Evolutionary conservation across 2,113 vertebrate species (phyloP).

Genomic region (Gopherus flavomarginatus): DNA sequence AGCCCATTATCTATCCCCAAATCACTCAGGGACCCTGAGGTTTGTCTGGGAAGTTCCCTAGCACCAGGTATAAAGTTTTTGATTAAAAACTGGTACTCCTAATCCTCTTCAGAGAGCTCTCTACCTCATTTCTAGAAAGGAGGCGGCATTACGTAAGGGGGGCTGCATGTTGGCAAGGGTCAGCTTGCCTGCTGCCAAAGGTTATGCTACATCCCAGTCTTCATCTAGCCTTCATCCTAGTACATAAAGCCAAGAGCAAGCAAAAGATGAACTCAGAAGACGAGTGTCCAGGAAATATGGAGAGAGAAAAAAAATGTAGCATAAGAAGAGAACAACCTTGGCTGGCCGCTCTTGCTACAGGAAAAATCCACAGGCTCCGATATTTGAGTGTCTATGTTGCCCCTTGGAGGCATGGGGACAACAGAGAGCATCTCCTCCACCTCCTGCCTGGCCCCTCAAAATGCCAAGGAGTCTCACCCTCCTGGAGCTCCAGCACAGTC

Average conservation of each 20-base stretch:
- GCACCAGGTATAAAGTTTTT: not conserved
- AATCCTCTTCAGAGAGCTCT: not conserved
- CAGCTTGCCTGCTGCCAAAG: not conserved
- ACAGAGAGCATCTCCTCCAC: not conserved
- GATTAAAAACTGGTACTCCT: not conserved
- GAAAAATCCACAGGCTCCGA: conserved; percentile 11
- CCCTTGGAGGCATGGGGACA: not conserved
- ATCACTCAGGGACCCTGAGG: no score
- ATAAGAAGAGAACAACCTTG: not conserved
- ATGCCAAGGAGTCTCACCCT: not conserved
- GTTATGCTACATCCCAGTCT: not conserved
- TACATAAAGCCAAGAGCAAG: not conserved
- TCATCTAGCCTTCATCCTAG: no score
- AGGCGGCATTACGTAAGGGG: not conserved
- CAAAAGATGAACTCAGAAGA: conserved; percentile 13
- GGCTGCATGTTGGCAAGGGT: not conserved
- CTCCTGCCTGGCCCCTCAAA: not conserved
- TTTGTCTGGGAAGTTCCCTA: not conserved
- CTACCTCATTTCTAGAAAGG: not conserved
- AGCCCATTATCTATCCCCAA: no score
- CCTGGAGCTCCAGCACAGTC: not conserved
- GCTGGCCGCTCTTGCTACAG: not conserved
- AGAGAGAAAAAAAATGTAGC: not conserved
- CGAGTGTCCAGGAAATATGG: not conserved
- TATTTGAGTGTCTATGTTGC: not conserved